Evolutionary conservation across 2,797 vertebrate species (phyloP).

Genomic region (Hirundo rustica): DNA sequence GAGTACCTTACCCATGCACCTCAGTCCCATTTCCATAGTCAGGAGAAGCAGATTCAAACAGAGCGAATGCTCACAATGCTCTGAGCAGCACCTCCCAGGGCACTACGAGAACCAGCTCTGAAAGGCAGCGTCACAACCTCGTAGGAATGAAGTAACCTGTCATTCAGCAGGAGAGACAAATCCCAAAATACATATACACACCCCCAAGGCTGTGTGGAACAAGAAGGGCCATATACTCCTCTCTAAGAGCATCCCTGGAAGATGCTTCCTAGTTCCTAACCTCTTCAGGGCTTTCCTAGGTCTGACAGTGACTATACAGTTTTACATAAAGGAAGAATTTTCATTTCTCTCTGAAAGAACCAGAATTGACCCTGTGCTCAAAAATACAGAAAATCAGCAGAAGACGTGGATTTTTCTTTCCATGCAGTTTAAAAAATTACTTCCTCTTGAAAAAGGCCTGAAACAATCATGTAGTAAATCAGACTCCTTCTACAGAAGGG

Average conservation of each 20-base stretch:
- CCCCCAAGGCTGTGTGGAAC: neutral
- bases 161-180: neutral
- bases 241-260: neutral
- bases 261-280: neutral
- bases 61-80: neutral
- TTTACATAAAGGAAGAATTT: neutral
- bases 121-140: fast-evolving
- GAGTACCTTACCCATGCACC: neutral
- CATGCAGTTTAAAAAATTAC: neutral
- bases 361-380: neutral
- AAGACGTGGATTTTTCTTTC: neutral
- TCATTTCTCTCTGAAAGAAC: neutral
- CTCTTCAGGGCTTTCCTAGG: neutral
- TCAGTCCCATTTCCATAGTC: neutral
- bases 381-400: neutral
- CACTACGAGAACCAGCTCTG: neutral
- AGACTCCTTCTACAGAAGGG: neutral
- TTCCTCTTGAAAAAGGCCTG: neutral
- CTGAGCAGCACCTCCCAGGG: neutral
- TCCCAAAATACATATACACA: neutral
- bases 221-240: neutral
- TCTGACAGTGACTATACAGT: neutral
- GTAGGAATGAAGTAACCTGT: neutral
- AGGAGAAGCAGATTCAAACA: neutral
- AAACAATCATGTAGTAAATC: neutral